A percentile compares a stretch with the other conserved stretches of the same genome.
Evolutionary conservation across 2,113 vertebrate species (phyloP).

Genomic region (Speoplatyrhinus poulsoni): DNA sequence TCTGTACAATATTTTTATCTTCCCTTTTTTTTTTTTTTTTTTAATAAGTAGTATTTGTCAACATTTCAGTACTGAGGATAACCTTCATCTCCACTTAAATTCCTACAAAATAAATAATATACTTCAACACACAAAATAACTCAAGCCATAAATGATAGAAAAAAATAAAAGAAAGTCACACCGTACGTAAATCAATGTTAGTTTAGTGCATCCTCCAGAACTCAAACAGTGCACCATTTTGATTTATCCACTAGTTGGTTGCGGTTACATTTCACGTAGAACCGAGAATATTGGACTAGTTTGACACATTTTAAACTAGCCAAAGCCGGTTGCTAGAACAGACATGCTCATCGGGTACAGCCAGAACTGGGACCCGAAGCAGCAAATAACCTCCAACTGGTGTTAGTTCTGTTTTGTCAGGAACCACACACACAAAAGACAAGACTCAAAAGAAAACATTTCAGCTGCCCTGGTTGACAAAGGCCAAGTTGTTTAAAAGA

Average conservation of each 20-base stretch:
- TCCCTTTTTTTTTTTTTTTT: too few relatives aligned
- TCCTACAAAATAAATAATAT: constrained; percentile 53
- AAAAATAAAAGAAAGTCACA: constrained; percentile 13
- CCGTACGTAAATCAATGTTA: constrained; percentile 17
- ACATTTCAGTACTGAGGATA: constrained; percentile 28
- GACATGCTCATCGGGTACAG: background rate
- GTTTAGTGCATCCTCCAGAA: constrained; percentile 44
- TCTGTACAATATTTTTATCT: constrained; percentile 13
- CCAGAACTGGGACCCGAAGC: background rate
- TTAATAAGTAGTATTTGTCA: constrained; percentile 8
- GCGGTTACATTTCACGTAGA: background rate
- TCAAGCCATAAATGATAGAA: constrained; percentile 24
- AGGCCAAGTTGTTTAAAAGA: constrained; percentile 26
- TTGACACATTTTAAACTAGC: background rate
- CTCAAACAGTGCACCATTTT: constrained; percentile 37
- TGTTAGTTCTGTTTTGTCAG: constrained; percentile 7
- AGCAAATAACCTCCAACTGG: background rate
- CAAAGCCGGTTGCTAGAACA: background rate
- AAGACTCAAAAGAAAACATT: constrained; percentile 10
- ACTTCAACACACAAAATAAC: constrained; percentile 15
- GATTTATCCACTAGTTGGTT: constrained; percentile 8
- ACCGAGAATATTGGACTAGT: background rate
- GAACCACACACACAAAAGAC: constrained; percentile 9
- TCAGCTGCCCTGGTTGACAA: constrained; percentile 42
- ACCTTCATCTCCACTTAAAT: constrained; percentile 17